These are phyloP conservation scores for Pogoniulus pusillus DNA, from an alignment of 2,797 vertebrate genomes.

Conservation along the genomic window DNA sequence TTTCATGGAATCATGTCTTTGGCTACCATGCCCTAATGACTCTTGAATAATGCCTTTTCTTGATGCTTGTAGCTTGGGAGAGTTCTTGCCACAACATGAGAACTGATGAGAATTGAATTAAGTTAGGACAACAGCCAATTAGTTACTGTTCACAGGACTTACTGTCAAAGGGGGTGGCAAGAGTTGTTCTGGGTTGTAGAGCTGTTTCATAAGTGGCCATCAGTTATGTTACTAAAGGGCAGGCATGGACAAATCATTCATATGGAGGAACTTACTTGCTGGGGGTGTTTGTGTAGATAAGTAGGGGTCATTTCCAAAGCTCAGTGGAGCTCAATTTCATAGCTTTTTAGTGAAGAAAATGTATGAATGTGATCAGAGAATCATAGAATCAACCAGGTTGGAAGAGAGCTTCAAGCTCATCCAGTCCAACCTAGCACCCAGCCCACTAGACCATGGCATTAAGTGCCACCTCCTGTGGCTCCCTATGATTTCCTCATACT, in stretches of 20 bases:
- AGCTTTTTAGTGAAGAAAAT: background rate
- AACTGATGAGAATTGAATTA: conserved; percentile 44
- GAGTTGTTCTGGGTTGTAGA: no score
- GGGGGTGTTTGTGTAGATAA: background rate
- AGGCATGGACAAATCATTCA: background rate
- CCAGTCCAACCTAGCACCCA: no score
- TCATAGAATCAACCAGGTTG: no score
- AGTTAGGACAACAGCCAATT: conserved; percentile 27
- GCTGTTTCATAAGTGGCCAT: conserved; percentile 65
- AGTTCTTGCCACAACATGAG: background rate
- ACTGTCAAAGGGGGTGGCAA: conserved; percentile 22
- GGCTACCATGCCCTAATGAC: background rate
- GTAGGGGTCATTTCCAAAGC: background rate
- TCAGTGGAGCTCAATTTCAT: background rate
- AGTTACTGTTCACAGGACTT: conserved; percentile 49
- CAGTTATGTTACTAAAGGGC: background rate
- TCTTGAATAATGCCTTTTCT: background rate
- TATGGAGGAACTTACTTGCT: background rate
- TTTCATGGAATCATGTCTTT: background rate
- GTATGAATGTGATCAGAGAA: background rate
- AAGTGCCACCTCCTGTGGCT: no score
- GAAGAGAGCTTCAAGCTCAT: no score
- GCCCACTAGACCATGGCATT: no score
- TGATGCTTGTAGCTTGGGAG: background rate
- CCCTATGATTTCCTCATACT: no score